Evolutionary conservation across 2,113 vertebrate genomes (phyloP).

Genomic region (Etheostoma cragini): DNA sequence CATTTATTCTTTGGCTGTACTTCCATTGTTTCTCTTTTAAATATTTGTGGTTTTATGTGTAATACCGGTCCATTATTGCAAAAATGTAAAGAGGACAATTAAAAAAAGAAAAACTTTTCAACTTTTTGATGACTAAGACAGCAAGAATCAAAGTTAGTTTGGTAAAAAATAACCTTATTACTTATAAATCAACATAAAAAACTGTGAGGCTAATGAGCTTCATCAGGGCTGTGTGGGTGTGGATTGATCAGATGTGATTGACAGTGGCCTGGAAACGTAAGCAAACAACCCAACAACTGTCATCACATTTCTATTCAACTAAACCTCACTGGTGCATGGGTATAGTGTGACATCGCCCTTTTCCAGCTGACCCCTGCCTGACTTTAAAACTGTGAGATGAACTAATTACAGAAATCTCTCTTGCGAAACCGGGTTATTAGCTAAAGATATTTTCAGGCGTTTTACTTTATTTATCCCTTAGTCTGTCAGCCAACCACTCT

Average conservation of each 20-base stretch:
- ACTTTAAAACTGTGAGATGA: neutral
- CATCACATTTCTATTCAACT: neutral
- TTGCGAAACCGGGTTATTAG: neutral
- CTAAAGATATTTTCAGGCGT: neutral
- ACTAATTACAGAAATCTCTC: neutral
- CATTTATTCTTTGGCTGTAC: neutral
- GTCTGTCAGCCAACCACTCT: conserved; percentile 17
- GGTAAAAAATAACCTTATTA: neutral
- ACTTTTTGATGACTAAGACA: neutral
- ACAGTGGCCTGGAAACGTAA: neutral
- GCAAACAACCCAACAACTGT: neutral
- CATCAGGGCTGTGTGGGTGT: neutral
- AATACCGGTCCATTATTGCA: too few species aligned
- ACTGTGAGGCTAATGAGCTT: neutral
- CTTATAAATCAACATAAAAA: neutral
- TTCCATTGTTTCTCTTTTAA: neutral
- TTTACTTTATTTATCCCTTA: neutral
- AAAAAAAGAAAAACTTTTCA: neutral
- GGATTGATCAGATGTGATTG: neutral
- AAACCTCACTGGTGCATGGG: neutral
- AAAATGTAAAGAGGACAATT: neutral
- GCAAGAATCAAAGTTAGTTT: neutral
- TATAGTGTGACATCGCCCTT: neutral
- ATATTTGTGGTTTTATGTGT: neutral
- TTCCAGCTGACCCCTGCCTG: neutral